Conservation (phyloP, 2,113 vertebrate genomes). For the Prietella phreatophila region DNA sequence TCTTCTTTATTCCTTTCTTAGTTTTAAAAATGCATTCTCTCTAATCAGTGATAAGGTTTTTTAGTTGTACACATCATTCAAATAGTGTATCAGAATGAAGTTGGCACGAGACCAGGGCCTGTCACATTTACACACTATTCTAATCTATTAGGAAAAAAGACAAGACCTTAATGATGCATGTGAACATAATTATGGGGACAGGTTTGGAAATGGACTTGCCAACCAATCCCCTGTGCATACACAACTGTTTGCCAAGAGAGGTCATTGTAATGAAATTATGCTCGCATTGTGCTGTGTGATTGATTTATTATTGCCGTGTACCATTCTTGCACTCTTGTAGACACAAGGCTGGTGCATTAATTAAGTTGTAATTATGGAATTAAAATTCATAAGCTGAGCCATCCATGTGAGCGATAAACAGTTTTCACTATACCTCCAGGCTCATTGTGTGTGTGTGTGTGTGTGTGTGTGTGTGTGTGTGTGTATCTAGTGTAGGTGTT, state of each 20-base stretch:
- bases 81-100: slow-evolving; percentile 20
- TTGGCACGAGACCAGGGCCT: slow-evolving; percentile 15
- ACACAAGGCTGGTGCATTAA: slow-evolving; percentile 52
- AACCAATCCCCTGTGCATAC: slow-evolving; percentile 45
- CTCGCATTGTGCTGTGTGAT: slow-evolving; percentile 43
- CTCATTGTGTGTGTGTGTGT: slow-evolving; percentile 34
- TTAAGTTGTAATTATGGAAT: slow-evolving; percentile 54
- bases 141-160: slow-evolving; percentile 36
- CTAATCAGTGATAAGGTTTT: background rate
- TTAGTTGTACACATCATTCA: background rate
- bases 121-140: slow-evolving; percentile 33
- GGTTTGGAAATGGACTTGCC: slow-evolving; percentile 52
- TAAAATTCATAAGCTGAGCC: slow-evolving; percentile 50
- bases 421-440: slow-evolving; percentile 30
- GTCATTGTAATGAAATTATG: slow-evolving; percentile 41
- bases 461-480: background rate
- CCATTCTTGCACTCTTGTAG: slow-evolving; percentile 35
- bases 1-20: background rate
- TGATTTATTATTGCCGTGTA: slow-evolving; percentile 52
- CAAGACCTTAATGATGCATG: slow-evolving; percentile 37
- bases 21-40: background rate
- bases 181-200: slow-evolving; percentile 46
- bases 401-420: slow-evolving; percentile 49
- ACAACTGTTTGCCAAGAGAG: slow-evolving; percentile 41
- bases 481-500: slow-evolving; percentile 18